Evolutionary conservation across 2,797 vertebrate species (phyloP).

Genomic region (Carduelis carduelis): DNA sequence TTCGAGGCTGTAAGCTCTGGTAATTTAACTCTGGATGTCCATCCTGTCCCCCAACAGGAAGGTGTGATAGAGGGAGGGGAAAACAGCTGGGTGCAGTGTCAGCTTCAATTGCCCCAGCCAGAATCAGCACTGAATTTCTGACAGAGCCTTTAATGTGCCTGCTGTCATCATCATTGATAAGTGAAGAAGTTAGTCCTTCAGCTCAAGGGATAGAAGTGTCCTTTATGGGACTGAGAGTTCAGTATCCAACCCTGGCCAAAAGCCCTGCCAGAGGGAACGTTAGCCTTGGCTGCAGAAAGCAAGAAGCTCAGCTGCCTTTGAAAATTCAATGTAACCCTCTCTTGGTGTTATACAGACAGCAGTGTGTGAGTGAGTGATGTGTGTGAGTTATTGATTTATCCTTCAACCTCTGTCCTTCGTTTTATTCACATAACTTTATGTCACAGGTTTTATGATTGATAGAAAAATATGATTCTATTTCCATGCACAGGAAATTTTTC

Average conservation of each 20-base stretch:
- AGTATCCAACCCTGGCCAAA: neutral
- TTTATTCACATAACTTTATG: conserved; percentile 43
- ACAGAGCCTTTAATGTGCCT: neutral
- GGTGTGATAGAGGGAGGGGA: neutral
- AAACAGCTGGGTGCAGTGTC: neutral
- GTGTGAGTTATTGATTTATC: conserved; percentile 31
- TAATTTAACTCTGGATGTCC: neutral
- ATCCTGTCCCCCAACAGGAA: neutral
- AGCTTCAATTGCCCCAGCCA: neutral
- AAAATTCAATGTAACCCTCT: neutral
- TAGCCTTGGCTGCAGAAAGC: neutral
- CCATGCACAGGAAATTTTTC: neutral
- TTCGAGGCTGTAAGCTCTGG: neutral
- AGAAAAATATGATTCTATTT: conserved; percentile 35
- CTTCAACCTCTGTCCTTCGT: conserved; percentile 36
- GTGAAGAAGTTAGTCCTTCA: neutral
- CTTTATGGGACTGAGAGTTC: neutral
- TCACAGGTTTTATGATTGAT: neutral
- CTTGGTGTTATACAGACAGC: neutral
- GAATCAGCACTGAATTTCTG: neutral
- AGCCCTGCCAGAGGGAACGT: neutral
- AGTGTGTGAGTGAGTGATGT: neutral
- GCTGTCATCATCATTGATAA: neutral
- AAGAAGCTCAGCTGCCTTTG: neutral
- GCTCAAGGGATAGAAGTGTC: neutral